These are phyloP conservation scores for Halyomorpha halys DNA, from an alignment of 1,140 invertebrate genomes.

Conservation along the genomic window DNA sequence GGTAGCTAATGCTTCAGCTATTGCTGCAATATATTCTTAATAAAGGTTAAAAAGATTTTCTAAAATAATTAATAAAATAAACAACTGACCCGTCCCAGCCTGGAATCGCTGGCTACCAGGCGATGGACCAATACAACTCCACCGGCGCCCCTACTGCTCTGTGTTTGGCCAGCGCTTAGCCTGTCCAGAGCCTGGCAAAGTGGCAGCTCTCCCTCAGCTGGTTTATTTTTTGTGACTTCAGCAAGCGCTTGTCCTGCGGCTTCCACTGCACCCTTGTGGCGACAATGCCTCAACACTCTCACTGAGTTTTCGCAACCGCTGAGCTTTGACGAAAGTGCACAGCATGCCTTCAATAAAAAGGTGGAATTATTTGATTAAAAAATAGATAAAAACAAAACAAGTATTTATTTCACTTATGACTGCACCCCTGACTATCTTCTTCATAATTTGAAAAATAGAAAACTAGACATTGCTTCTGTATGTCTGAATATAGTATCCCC, in stretches of 20 bases:
- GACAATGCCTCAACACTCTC: slow-evolving; percentile 54
- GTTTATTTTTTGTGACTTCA: not conserved
- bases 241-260: slow-evolving; percentile 44
- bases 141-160: slow-evolving; percentile 57
- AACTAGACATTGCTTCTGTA: no score
- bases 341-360: slow-evolving; percentile 39
- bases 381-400: no score
- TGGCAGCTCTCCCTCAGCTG: not conserved
- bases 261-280: slow-evolving; percentile 73
- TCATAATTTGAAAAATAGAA: no score
- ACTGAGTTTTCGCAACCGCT: slow-evolving; percentile 42
- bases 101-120: slow-evolving; percentile 45
- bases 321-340: slow-evolving; percentile 40
- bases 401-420: no score
- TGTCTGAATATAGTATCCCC: no score
- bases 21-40: no score
- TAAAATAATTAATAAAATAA: not conserved
- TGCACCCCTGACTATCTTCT: no score
- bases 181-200: slow-evolving; percentile 4
- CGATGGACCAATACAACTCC: slow-evolving; percentile 62
- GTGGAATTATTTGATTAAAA: no score
- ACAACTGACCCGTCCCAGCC: not conserved
- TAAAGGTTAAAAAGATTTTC: no score
- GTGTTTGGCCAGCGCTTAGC: slow-evolving; percentile 18
- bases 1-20: no score